These are phyloP conservation scores for Drosophila parabipectinata DNA, from an alignment of 1,140 invertebrate genomes.

Conservation along the genomic window DNA sequence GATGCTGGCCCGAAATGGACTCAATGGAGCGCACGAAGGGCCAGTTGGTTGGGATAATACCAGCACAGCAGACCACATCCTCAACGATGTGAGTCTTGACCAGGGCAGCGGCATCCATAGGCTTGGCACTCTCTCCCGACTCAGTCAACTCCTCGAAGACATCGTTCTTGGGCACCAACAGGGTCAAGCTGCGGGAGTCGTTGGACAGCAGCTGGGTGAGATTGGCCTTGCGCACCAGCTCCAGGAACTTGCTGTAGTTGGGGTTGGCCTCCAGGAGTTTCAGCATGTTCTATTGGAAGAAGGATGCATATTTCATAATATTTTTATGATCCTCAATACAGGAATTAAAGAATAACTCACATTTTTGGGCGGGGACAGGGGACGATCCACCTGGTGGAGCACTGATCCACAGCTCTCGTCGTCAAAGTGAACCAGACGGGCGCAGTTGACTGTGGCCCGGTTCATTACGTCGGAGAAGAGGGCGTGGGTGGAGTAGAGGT, in stretches of 20 bases:
- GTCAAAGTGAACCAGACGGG: constrained; percentile 86
- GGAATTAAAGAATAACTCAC: constrained; percentile 37
- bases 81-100: constrained; percentile 81
- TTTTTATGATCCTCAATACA: neutral
- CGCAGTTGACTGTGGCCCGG: constrained; percentile 87
- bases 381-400: constrained; percentile 86
- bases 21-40: constrained; percentile 85
- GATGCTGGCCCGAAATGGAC: constrained; percentile 84
- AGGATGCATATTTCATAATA: neutral
- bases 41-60: constrained; percentile 85
- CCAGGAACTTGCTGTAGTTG: constrained; percentile 80
- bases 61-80: constrained; percentile 87
- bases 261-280: constrained; percentile 73
- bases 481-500: constrained; percentile 86
- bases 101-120: constrained; percentile 58
- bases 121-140: constrained; percentile 58
- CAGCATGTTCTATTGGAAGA: constrained; percentile 61
- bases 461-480: constrained; percentile 85
- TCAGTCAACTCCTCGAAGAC: constrained; percentile 85
- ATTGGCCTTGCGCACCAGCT: constrained; percentile 75
- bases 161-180: constrained; percentile 88
- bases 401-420: constrained; percentile 87
- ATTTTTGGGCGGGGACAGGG: constrained; percentile 85
- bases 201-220: constrained; percentile 73
- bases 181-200: constrained; percentile 83